A percentile compares a stretch with the other conserved stretches of the same genome.
These are phyloP conservation scores for Lordiphosa collinella DNA, from an alignment of 1,140 invertebrate genomes.

Conservation along the genomic window DNA sequence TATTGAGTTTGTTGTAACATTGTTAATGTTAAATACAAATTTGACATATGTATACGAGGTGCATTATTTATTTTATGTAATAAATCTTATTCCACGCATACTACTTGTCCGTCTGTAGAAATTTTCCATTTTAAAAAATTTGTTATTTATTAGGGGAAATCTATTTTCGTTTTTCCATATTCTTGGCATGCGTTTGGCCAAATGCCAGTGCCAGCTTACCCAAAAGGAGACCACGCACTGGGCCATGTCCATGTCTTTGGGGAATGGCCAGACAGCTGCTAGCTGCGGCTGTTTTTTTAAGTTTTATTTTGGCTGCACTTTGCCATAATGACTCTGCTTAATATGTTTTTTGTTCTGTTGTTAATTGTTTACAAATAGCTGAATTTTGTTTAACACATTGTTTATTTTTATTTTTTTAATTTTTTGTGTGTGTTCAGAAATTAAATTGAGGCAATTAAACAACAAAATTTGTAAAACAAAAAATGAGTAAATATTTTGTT, in stretches of 20 bases:
- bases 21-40: conserved; percentile 40
- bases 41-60: conserved; percentile 17
- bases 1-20: conserved; percentile 17
- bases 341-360: conserved; percentile 26
- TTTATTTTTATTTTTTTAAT: conserved; percentile 47
- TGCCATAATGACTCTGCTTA: conserved; percentile 40
- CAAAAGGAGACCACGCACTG: conserved; percentile 48
- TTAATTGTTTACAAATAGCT: conserved; percentile 58
- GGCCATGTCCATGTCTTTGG: conserved; percentile 18
- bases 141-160: conserved; percentile 57
- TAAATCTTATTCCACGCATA: conserved; percentile 39
- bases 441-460: conserved; percentile 63
- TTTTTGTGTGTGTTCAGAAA: conserved; percentile 28
- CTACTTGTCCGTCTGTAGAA: conserved; percentile 29
- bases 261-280: conserved; percentile 51
- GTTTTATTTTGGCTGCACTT: conserved; percentile 43
- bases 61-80: conserved; percentile 58
- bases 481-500: conserved; percentile 51
- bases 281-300: background rate
- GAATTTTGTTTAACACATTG: conserved; percentile 49
- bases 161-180: conserved; percentile 51
- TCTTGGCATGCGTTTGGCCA: conserved; percentile 60
- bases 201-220: conserved; percentile 26
- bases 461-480: conserved; percentile 10
- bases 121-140: conserved; percentile 49